Evolutionary conservation across 35 echinoderm and acorn worm species (phyloP).

Genomic region (Diadema setosum): DNA sequence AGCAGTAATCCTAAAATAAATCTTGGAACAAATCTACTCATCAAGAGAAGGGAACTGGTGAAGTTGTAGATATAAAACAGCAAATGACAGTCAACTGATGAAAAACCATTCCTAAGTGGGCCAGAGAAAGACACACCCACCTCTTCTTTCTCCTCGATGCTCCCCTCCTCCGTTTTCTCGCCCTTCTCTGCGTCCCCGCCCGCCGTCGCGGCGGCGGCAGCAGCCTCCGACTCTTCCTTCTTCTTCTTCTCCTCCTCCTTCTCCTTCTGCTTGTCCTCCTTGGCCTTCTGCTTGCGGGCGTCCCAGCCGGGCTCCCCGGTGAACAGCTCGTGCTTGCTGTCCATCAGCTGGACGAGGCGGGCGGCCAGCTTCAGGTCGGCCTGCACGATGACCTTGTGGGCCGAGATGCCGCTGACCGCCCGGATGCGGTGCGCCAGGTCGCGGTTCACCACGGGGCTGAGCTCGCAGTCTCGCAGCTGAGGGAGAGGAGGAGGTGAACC

Average conservation of each 20-base stretch:
- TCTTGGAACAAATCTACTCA: too few species aligned
- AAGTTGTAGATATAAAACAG: too few species aligned
- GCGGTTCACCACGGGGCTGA: constrained; percentile 77
- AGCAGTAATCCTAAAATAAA: too few species aligned
- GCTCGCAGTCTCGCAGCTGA: constrained; percentile 88
- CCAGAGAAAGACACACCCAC: too few species aligned
- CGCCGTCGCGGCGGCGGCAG: neutral
- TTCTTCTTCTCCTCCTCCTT: constrained; percentile 66
- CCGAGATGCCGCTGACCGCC: constrained; percentile 76
- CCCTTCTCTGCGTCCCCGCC: constrained; percentile 19
- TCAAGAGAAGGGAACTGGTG: too few species aligned
- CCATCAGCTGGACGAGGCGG: constrained; percentile 70
- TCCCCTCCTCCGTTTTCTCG: neutral
- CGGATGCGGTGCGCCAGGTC: constrained; percentile 83
- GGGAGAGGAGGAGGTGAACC: neutral
- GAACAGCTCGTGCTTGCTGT: constrained; percentile 67
- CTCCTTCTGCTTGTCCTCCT: constrained; percentile 23
- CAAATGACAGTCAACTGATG: too few species aligned
- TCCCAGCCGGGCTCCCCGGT: constrained; percentile 23
- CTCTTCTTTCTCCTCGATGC: constrained; percentile 6
- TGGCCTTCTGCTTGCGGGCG: constrained; percentile 25
- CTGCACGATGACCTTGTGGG: constrained; percentile 77
- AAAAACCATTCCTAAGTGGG: too few species aligned
- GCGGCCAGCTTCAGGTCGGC: constrained; percentile 85
- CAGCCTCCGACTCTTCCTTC: constrained; percentile 34